Evolutionary conservation across 1,140 invertebrate species (phyloP), one percentile per base, ranked within the genome.

Genomic region (Drosophila repletoides): DNA sequence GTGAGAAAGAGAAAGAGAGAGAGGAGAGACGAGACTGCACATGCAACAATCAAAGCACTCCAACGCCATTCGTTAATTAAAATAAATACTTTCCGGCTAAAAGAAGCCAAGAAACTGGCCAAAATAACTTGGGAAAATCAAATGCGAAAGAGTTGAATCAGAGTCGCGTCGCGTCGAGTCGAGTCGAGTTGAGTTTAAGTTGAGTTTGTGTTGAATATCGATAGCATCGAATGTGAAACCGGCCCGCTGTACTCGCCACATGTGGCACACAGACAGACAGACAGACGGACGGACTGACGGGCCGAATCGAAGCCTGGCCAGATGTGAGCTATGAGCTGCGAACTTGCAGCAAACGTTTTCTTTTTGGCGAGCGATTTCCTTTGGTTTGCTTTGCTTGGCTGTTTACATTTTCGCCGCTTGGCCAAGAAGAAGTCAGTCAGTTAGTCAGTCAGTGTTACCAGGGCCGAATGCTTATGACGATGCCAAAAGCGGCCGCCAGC

Each of bases 71-170:
- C 71, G 70, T 79, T 83, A 83, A 83, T 83, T 84, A 79, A 83
- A 83, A 84, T 83, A 79, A 83, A 83, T 83, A 83, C 79, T 83
- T 83, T 83, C 79, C 79, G 79, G 70, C 79, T 74, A 65, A 31
- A 12, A 33, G 43, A 19, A 60, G 53, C 36, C 36, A 46, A 61
- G 40, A 70, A 71, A 74, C 38, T 21, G 38, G 56, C 36, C 63
- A 46, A 55, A 46, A 56, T 38, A 21, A 41, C 5, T 49, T 46
- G 52, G 41, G 29, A 68, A 63, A 68, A 53, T 68, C 58, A 67
- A 43, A 40, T 5, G 26, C 21, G 2, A 46, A 46, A 31, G n/a
- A n/a, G n/a, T n/a, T n/a, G n/a, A n/a, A n/a, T n/a, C n/a, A n/a
- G n/a, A n/a, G n/a, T n/a, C n/a, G n/a, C n/a, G n/a, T n/a, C n/a